A percentile compares a stretch with the other conserved stretches of the same genome.
These are phyloP conservation scores for Stercorarius parasiticus DNA, from an alignment of 2,113 vertebrate species.

Conservation along the genomic window DNA sequence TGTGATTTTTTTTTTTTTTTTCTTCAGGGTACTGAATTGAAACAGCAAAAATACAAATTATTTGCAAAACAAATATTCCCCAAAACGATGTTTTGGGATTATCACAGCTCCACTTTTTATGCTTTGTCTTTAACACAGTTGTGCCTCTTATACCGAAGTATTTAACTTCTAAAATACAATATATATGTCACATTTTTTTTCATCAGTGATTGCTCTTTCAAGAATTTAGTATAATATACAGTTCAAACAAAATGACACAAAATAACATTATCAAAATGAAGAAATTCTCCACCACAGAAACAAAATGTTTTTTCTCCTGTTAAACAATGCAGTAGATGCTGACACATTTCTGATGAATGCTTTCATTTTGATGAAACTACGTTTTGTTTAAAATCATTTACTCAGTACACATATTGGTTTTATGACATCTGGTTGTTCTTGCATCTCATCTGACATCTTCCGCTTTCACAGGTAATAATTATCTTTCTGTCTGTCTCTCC, in stretches of 20 bases:
- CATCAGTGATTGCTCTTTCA: not conserved
- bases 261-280: not conserved
- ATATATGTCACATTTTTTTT: not conserved
- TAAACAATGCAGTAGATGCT: not conserved
- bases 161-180: not conserved
- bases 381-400: not conserved
- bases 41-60: not conserved
- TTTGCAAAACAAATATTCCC: not conserved
- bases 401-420: not conserved
- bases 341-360: not conserved
- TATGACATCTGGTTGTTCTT: not conserved
- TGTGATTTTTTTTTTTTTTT: not conserved
- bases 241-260: not conserved
- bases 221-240: not conserved
- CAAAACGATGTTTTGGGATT: not conserved
- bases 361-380: slow-evolving; percentile 24
- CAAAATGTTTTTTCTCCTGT: not conserved
- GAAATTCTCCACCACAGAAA: not conserved
- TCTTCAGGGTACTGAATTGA: not conserved
- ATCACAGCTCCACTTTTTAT: not conserved
- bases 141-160: not conserved
- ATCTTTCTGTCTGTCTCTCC: not conserved
- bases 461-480: slow-evolving; percentile 4
- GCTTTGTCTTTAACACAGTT: not conserved
- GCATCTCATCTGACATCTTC: not conserved